Conservation (phyloP, 1,140 invertebrate species). For the Drosophila tristis region DNA sequence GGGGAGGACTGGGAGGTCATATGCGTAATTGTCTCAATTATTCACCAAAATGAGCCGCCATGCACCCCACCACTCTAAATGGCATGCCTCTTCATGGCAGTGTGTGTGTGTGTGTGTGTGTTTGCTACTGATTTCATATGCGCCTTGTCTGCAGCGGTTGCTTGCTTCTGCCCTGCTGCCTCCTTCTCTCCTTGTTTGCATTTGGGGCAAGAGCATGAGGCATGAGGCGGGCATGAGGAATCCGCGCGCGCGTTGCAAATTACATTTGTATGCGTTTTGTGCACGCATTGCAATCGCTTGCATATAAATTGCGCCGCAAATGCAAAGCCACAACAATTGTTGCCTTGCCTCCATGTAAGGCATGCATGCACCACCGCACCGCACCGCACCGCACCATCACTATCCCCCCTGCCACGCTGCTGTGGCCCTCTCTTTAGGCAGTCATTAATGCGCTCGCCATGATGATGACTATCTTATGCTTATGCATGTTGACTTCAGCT, state of each 20-base stretch:
- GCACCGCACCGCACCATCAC: neutral
- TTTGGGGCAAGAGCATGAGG: constrained; percentile 58
- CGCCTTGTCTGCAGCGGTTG: constrained; percentile 57
- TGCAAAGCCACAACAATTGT: constrained; percentile 79
- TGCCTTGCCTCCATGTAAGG: constrained; percentile 15
- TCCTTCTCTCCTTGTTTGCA: constrained; percentile 53
- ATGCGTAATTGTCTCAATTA: constrained; percentile 81
- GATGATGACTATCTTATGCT: constrained; percentile 79
- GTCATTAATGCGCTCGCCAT: constrained; percentile 76
- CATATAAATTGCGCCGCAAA: constrained; percentile 80
- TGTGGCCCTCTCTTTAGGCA: constrained; percentile 30
- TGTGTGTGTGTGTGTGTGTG: constrained; percentile 41
- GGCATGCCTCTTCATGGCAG: constrained; percentile 6
- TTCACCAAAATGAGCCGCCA: constrained; percentile 79
- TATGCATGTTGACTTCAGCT: constrained; percentile 62
- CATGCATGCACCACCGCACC: neutral
- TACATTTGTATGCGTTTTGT: constrained; percentile 81
- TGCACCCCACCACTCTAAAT: constrained; percentile 38
- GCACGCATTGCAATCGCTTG: constrained; percentile 79
- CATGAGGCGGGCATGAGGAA: neutral
- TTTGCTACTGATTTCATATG: constrained; percentile 73
- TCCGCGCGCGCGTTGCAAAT: constrained; percentile 59
- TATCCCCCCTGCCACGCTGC: neutral
- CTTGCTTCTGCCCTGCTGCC: neutral
- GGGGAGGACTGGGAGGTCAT: constrained; percentile 4